Percentiles rank a stretch among this genome's conserved stretches.
phyloP scores from a whole-genome alignment of 1,140 invertebrate species.

The Calosoma granatense region DNA sequence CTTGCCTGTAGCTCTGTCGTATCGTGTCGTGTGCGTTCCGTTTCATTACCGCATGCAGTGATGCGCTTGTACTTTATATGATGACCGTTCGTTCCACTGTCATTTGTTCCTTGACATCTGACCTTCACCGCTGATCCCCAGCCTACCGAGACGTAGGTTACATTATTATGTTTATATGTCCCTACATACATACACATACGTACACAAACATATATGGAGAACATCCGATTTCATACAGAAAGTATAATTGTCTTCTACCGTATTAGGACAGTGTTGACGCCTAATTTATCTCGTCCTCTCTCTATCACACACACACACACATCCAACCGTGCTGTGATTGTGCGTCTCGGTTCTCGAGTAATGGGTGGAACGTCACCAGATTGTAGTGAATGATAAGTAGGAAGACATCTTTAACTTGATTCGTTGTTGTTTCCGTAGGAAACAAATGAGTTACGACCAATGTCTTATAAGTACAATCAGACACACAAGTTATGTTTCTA shows the following conservation, averaged over 20 bases:
- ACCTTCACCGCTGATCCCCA: neutral
- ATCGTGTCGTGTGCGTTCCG: too few species aligned
- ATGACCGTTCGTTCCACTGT: neutral
- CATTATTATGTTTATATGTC: neutral
- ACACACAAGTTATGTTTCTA: too few species aligned
- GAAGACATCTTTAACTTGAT: neutral
- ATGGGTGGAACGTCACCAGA: neutral
- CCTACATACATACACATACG: neutral
- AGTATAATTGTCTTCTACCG: neutral
- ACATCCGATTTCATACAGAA: neutral
- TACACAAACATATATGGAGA: neutral
- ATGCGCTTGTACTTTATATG: neutral
- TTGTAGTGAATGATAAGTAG: neutral
- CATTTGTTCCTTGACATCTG: neutral
- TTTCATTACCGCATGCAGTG: neutral
- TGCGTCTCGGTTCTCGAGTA: neutral
- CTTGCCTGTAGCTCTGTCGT: too few species aligned
- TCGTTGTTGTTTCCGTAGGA: neutral
- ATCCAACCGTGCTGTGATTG: neutral
- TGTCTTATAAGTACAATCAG: too few species aligned
- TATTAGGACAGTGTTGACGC: neutral
- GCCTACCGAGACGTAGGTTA: neutral
- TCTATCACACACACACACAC: neutral
- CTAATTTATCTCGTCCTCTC: neutral
- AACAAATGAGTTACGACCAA: neutral